These are phyloP conservation scores for Istiophorus platypterus DNA, from an alignment of 2,113 vertebrate genomes.

Conservation along the genomic window DNA sequence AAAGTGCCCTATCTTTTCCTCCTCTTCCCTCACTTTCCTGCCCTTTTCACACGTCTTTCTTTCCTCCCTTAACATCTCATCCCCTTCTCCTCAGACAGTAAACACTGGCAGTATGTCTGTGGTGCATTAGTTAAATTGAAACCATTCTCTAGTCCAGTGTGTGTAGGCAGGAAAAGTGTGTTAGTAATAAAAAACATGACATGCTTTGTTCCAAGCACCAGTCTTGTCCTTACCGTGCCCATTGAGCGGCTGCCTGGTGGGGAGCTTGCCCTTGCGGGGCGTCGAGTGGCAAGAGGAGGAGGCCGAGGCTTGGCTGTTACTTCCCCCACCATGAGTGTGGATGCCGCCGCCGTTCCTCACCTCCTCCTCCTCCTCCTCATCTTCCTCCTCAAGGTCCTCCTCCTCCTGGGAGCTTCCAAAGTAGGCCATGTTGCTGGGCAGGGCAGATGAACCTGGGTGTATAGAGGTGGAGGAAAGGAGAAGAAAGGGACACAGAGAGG, in stretches of 20 bases:
- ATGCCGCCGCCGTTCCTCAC: slow-evolving; percentile 72
- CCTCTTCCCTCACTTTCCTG: slow-evolving; percentile 8
- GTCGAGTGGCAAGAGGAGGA: slow-evolving; percentile 97
- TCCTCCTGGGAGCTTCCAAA: slow-evolving; percentile 99
- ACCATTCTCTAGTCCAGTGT: neutral
- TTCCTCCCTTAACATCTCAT: neutral
- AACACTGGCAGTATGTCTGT: slow-evolving; percentile 2
- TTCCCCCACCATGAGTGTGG: slow-evolving; percentile 63
- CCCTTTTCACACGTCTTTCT: neutral
- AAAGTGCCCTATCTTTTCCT: neutral
- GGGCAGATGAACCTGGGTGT: slow-evolving; percentile 91
- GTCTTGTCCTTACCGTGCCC: slow-evolving; percentile 89
- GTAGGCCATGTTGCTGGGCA: slow-evolving; percentile 97
- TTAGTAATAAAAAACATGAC: neutral
- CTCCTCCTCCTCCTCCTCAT: slow-evolving; percentile 91
- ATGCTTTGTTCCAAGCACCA: neutral
- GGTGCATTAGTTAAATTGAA: neutral
- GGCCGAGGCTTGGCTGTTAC: slow-evolving; percentile 85
- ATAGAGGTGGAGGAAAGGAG: slow-evolving; percentile 13
- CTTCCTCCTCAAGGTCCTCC: slow-evolving; percentile 92
- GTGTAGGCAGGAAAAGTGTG: slow-evolving; percentile 8
- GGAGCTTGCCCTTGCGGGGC: slow-evolving; percentile 94
- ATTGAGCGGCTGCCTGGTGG: slow-evolving; percentile 90
- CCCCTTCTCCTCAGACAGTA: neutral
- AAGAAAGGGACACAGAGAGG: neutral